Evolutionary conservation across 1,140 invertebrate species (phyloP).

Genomic region (Hypsibius dujardini): DNA sequence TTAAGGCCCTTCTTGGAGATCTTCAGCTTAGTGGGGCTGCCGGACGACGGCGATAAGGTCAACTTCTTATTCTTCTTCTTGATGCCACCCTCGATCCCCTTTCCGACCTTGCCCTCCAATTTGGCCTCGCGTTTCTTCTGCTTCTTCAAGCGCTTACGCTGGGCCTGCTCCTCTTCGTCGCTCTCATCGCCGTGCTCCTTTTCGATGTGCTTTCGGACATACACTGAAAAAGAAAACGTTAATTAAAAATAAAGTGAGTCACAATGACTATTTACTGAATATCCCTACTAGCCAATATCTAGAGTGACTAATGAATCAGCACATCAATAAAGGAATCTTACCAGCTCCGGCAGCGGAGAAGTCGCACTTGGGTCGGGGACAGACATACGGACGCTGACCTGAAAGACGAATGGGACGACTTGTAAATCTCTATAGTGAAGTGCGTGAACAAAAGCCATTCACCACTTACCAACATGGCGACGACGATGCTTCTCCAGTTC

Average conservation of each 20-base stretch:
- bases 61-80: background rate
- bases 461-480: background rate
- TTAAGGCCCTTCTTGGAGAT: background rate
- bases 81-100: background rate
- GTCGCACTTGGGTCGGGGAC: background rate
- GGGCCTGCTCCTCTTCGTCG: background rate
- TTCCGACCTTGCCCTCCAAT: background rate
- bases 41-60: background rate
- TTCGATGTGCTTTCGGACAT: background rate
- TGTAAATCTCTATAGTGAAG: background rate
- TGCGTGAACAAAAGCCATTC: background rate
- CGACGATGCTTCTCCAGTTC: conserved; percentile 9
- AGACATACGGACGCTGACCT: background rate
- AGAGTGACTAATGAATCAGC: background rate
- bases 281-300: no score
- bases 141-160: background rate
- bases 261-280: no score
- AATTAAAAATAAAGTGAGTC: no score
- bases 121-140: background rate
- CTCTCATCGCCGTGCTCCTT: background rate
- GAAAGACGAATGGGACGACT: background rate
- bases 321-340: background rate
- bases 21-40: background rate
- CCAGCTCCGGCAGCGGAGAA: background rate
- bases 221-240: background rate